phyloP scores from a whole-genome alignment of 2,888 invertebrate species.

The Nematopogon swammerdamellus region DNA sequence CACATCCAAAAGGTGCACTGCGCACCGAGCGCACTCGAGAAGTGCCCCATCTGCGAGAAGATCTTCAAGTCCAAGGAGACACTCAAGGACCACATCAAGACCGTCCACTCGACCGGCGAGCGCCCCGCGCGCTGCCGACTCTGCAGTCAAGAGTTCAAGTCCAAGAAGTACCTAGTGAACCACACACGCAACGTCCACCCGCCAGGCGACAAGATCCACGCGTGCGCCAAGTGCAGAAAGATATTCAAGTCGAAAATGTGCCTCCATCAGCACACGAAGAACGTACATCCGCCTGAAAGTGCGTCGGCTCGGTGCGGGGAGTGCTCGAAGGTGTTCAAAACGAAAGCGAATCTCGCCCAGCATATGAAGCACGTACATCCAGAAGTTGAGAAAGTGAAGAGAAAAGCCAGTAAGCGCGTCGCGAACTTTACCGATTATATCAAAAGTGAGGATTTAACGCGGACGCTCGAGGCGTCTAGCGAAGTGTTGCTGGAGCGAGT shows the following conservation, averaged over 20 bases:
- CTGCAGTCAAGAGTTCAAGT: conserved; percentile 23
- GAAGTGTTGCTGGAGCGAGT: too few species aligned
- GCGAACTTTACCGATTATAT: too few species aligned
- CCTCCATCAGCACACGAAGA: conserved; percentile 21
- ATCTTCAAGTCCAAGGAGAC: conserved; percentile 21
- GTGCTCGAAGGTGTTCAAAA: conserved; percentile 22
- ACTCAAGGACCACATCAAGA: conserved; percentile 19
- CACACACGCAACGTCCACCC: conserved; percentile 26
- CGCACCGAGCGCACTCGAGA: conserved; percentile 12
- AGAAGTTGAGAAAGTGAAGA: too few species aligned
- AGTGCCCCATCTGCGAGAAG: conserved; percentile 17
- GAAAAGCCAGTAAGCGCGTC: too few species aligned
- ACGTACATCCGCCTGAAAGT: conserved; percentile 21
- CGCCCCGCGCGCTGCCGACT: conserved; percentile 20
- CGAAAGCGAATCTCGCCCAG: conserved; percentile 19
- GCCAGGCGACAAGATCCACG: conserved; percentile 19
- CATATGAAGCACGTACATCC: too few species aligned
- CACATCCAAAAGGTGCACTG: conserved; percentile 19
- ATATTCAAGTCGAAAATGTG: conserved; percentile 21
- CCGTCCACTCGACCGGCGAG: conserved; percentile 22
- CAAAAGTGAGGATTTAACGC: too few species aligned
- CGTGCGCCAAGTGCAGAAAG: conserved; percentile 4
- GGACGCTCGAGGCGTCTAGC: too few species aligned
- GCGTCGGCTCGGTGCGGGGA: conserved; percentile 20
- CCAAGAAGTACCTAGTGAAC: conserved; percentile 20